Evolutionary conservation across 1,140 invertebrate genomes (phyloP), one percentile per base, ranked within the genome.

Genomic region (Carposina sasakii): DNA sequence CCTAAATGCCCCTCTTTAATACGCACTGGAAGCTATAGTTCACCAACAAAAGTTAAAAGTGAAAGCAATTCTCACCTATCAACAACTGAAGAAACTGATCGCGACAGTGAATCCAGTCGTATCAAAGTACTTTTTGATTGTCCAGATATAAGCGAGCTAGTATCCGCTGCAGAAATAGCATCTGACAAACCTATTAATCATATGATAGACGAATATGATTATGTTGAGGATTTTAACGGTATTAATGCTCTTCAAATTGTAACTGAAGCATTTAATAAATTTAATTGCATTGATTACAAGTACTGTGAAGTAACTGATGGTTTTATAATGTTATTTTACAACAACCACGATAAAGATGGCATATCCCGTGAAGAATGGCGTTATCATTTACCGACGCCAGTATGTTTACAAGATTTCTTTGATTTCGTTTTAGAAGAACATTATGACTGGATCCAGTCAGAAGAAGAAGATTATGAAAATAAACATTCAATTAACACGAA

Each of bases 361-460:
- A 60, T 83, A 48, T 60, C 55, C 3, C 57, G 76, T 19, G 64
- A 77, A 26, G 74, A 76, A 56, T 77, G 77, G 72, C 59, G 73
- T 3, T 68, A 73, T 41, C 81, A 72, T 53, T 54, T 88, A 45
- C 67, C 82, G 2, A 88, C 87, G n/a, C 77, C 86, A 2, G 58
- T 88, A 22, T 83, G 85, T 44, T 61, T 88, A 15, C 72, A 82
- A 61, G 86, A 89, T 54, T 88, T 88, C 71, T 85, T 83, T 63
- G 79, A 88, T 44, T 87, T 87, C 62, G 77, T 88, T 19, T 57
- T 81, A 23, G 67, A 84, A 26, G 86, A 88, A 43, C 70, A 86
- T 33, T 71, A 65, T 37, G 77, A 83, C 12, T 88, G 87, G 87
- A 76, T 88, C 20, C 58, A 82, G 57, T 60, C 71, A 15, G 71